Percentiles rank a stretch among this genome's conserved stretches.
These are phyloP conservation scores for Nebria ingens DNA, from an alignment of 1,140 invertebrate species.

Conservation along the genomic window DNA sequence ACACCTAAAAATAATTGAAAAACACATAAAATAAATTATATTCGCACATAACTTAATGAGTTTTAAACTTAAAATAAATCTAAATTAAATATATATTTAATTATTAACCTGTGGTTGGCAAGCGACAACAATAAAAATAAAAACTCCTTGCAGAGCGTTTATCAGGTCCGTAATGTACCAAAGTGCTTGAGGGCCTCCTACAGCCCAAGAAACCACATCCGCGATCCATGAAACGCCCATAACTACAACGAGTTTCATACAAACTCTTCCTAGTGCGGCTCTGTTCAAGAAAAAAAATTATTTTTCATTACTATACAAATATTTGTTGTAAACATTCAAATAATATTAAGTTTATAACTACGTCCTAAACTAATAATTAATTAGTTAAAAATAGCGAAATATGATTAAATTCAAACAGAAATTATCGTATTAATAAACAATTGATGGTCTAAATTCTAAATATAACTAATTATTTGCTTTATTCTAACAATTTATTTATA, in stretches of 20 bases:
- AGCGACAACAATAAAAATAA: conserved; percentile 80
- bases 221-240: conserved; percentile 79
- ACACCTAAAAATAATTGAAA: conserved; percentile 36
- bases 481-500: no score
- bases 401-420: background rate
- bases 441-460: no score
- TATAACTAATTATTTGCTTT: no score
- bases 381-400: background rate
- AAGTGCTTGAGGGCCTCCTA: conserved; percentile 62
- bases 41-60: background rate
- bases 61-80: background rate
- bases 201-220: conserved; percentile 64
- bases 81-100: conserved; percentile 8
- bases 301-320: no score
- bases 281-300: conserved; percentile 36
- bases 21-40: background rate
- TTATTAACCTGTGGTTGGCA: conserved; percentile 65
- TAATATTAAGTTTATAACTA: background rate
- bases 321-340: no score
- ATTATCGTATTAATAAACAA: no score
- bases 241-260: conserved; percentile 72
- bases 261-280: conserved; percentile 64
- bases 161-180: conserved; percentile 74
- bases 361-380: background rate
- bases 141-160: conserved; percentile 76